phyloP scores from a whole-genome alignment of 2,113 vertebrate species.

The Nycticryphes semicollaris region DNA sequence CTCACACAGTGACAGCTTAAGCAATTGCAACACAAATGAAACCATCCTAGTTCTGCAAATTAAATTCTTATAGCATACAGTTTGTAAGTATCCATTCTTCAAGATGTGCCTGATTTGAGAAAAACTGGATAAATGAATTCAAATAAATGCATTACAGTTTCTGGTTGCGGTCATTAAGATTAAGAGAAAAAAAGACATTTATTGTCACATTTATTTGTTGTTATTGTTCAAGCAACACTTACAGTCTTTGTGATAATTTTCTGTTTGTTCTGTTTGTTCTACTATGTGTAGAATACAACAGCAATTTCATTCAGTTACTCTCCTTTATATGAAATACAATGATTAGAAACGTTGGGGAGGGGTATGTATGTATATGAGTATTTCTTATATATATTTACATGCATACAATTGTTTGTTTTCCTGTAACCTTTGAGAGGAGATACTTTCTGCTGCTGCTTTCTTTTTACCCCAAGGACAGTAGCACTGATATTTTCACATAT shows the following conservation, averaged over 20 bases:
- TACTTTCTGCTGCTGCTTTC: neutral
- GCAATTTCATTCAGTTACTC: neutral
- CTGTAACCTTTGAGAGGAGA: neutral
- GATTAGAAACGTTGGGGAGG: neutral
- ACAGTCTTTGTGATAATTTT: neutral
- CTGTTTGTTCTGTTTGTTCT: neutral
- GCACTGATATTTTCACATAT: neutral
- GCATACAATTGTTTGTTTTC: neutral
- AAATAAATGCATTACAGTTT: neutral
- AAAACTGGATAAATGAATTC: neutral
- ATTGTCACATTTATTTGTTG: neutral
- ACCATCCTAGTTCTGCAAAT: neutral
- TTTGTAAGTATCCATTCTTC: neutral
- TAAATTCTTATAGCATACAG: neutral
- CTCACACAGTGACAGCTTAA: neutral
- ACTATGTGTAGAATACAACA: neutral
- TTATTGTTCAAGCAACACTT: neutral
- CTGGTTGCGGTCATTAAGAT: accelerated
- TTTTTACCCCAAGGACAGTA: neutral
- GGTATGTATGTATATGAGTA: neutral
- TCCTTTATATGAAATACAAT: neutral
- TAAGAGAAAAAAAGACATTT: neutral
- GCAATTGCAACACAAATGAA: accelerated
- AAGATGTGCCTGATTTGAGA: neutral
- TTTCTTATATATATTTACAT: neutral